Base-by-base conservation (phyloP, 2,888 invertebrate genomes). In the Oasisia sp. region DNA sequence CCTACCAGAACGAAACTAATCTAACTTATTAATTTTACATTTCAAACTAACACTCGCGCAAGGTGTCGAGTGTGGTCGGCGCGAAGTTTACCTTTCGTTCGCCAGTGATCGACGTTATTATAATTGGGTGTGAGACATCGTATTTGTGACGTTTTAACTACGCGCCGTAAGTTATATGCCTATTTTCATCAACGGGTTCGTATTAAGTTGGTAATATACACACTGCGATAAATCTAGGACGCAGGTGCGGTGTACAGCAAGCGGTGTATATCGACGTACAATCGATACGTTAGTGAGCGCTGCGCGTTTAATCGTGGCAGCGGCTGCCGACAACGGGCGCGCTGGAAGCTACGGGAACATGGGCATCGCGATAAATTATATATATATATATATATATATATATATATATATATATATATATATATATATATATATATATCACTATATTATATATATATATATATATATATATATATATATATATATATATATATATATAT, bases 131-230 rank as follows among this genome's bases (percentile, higher is more conserved):
- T 74, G 74, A 74, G 74, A 74, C 74, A 19, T 74, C 74, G 27
- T 74, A 74, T 74, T 74, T 74, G 74, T 74, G 74, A 74, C 74
- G 74, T 74, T 74, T 74, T 74, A 74, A 74, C 74, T 74, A n/a
- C 74, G 7, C 74, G n/a, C 74, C 74, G 74, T 74, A 74, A 74
- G 74, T 74, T 74, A 74, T 74, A 74, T 74, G 74, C 27, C 74
- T 74, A 74, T 74, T 74, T 74, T n/a, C 74, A 74, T 74, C 74
- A n/a, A 5, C 27, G 27, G n/a, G 74, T 27, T n/a, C 74, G 74
- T 27, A 74, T 74, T 74, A 19, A 19, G 74, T n/a, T 74, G n/a
- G 74, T 74, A 74, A 74, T 74, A 74, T 74, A 74, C 74, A 74
- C 74, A 74, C 74, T 27, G n/a, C 74, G 27, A 74, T 74, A 74